phyloP scores from a whole-genome alignment of 2,888 invertebrate species.

The Tachina fera region DNA sequence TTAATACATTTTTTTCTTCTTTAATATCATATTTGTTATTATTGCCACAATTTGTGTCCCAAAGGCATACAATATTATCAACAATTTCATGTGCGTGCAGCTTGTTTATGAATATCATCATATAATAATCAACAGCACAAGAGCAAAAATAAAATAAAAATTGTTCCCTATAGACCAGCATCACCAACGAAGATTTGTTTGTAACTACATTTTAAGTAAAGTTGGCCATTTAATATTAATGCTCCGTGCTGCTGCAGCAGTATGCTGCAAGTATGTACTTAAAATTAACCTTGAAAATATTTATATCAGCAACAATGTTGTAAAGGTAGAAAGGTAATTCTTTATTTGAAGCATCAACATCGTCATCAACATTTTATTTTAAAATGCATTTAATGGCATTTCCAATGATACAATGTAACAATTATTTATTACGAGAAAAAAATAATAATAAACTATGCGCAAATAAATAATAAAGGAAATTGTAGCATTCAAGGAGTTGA shows the following conservation, averaged over 20 bases:
- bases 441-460: conserved; percentile 4
- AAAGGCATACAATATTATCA: conserved; percentile 69
- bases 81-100: conserved; percentile 77
- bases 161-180: conserved; percentile 7
- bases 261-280: conserved; percentile 42
- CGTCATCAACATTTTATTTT: conserved; percentile 23
- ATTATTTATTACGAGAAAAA: conserved; percentile 33
- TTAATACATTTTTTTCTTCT: neutral
- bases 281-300: conserved; percentile 68
- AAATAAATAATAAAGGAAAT: conserved; percentile 13
- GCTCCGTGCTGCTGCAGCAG: neutral
- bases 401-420: conserved; percentile 36
- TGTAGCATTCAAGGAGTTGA: neutral
- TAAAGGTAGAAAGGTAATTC: conserved; percentile 45
- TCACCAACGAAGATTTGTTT: conserved; percentile 12
- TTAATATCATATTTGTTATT: conserved; percentile 59
- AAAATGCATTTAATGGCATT: conserved; percentile 17
- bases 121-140: conserved; percentile 34
- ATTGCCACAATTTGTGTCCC: conserved; percentile 59
- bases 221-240: conserved; percentile 34
- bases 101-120: conserved; percentile 75
- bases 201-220: conserved; percentile 14
- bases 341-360: conserved; percentile 4
- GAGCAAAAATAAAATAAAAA: neutral
- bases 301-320: conserved; percentile 63